Evolutionary conservation across 2,888 invertebrate species (phyloP).

Genomic region (Alviniconcha strummeri): DNA sequence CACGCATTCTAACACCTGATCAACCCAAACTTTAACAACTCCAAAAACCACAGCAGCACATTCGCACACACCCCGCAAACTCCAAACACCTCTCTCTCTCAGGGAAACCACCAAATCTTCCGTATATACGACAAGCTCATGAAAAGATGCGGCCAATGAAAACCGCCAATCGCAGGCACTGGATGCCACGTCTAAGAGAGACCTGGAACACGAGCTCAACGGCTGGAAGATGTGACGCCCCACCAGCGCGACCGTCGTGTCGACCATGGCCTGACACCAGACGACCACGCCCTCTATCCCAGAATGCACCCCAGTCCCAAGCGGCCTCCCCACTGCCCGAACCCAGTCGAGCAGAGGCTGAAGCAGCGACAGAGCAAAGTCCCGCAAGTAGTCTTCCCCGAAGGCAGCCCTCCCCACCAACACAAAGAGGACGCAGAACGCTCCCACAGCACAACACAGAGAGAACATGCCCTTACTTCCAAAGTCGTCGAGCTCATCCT

Average conservation of each 20-base stretch:
- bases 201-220: background rate
- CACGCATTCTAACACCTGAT: background rate
- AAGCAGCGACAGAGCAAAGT: background rate
- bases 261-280: background rate
- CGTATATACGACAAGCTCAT: too few relatives aligned
- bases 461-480: conserved; percentile 26
- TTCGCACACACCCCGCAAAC: background rate
- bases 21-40: background rate
- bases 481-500: conserved; percentile 23
- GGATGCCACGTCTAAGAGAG: background rate
- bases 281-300: background rate
- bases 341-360: background rate
- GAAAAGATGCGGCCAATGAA: too few relatives aligned
- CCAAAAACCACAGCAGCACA: background rate
- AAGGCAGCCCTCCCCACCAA: background rate
- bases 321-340: background rate
- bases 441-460: conserved; percentile 3
- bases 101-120: too few relatives aligned
- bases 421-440: background rate
- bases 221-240: background rate
- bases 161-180: background rate
- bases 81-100: background rate
- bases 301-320: background rate
- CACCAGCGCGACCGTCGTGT: background rate
- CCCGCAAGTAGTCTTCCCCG: conserved; percentile 14